phyloP scores from a whole-genome alignment of 1,140 invertebrate genomes.

The Diorhabda sublineata region DNA sequence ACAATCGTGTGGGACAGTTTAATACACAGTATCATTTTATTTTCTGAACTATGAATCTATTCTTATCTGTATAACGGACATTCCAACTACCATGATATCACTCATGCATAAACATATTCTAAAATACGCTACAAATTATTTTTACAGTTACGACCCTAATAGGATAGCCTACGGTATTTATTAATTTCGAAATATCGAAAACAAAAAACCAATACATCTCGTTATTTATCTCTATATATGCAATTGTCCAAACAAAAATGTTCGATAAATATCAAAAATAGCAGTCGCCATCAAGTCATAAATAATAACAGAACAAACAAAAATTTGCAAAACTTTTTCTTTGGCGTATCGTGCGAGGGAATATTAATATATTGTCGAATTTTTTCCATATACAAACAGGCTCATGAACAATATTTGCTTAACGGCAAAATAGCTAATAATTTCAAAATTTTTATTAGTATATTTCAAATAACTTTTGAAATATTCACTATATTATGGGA shows the following conservation, averaged over 20 bases:
- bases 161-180: constrained; percentile 25
- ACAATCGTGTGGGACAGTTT: no score
- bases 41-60: no score
- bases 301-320: constrained; percentile 33
- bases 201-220: constrained; percentile 23
- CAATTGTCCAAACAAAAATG: constrained; percentile 31
- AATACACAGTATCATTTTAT: no score
- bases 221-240: constrained; percentile 31
- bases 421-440: no score
- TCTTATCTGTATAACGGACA: no score
- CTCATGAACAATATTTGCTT: no score
- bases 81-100: neutral
- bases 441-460: no score
- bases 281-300: constrained; percentile 27
- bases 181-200: constrained; percentile 22
- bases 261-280: constrained; percentile 36
- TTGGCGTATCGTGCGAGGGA: neutral
- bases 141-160: constrained; percentile 4
- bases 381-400: no score
- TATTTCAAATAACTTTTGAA: no score
- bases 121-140: neutral
- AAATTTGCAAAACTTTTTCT: neutral
- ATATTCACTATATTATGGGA: no score
- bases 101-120: constrained; percentile 1
- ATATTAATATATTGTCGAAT: neutral